Evolutionary conservation across 1,140 invertebrate genomes (phyloP), one percentile per base, ranked within the genome.

Genomic region (Drosophila arawakana): DNA sequence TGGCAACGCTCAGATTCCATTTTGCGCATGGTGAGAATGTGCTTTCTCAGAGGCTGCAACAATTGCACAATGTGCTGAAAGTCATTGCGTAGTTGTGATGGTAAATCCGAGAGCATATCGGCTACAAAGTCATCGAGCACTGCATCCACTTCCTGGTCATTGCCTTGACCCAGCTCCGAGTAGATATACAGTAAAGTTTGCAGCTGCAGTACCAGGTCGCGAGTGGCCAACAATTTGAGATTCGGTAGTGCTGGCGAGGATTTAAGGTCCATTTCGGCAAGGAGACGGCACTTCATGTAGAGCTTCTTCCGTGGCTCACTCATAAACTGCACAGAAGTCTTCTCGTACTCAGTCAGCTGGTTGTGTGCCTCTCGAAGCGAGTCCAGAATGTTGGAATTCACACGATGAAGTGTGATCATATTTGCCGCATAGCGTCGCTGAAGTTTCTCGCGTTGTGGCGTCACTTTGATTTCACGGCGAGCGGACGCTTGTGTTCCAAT

Each of bases 181-280:
- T 54, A 66, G 1, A 88, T 8, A 41, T 83, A 63, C 0, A 86
- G 39, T 0, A 88, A 10, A 0, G 83, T 88, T 21, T 88, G 83
- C 1, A 86, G 41, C 2, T 52, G 54, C 1, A 66, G 18, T 6
- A 88, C 50, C 21, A 86, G 13, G 5, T 74, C 65, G 0, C 62
- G 21, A 1, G 65, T 79, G 2, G 21, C 9, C 7, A 73, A 39
- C 7, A 52, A 7, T 1, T 50, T 7, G 1, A 80, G 7, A 4
- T 25, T 21, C 1, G 21, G 30, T 2, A 50, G 13, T 0, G 1
- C 21, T 2, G 37, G 39, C 5, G 58, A 46, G 0, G 55, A n/a
- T 37, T 74, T 71, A 7, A 86, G 8, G 21, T 83, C 83, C 50
- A 71, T 3, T 15, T 83, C 73, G 39, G 84, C 84, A 6, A 75